Evolutionary conservation across 2,888 invertebrate genomes (phyloP).

Genomic region (Cataglyphis cursor): DNA sequence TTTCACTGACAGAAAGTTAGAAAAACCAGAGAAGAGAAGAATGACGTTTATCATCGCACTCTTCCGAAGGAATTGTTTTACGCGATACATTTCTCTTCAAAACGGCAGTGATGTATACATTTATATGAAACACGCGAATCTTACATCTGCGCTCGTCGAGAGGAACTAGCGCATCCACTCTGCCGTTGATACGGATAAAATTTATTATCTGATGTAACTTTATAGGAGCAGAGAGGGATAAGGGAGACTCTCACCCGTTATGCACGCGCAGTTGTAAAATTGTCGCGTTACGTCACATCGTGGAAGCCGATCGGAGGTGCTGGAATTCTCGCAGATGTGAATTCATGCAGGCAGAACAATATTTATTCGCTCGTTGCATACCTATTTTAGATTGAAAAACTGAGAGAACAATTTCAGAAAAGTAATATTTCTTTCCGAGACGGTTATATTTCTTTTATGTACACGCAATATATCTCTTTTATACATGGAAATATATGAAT

Average conservation of each 20-base stretch:
- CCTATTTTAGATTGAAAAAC: constrained; percentile 3
- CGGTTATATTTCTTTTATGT: background rate
- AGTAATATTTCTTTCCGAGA: background rate
- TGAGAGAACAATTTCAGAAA: background rate
- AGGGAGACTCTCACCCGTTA: background rate
- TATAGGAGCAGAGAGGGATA: background rate
- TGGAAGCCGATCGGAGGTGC: background rate
- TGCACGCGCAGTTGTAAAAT: constrained; percentile 22
- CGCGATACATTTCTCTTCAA: constrained; percentile 15
- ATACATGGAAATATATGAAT: background rate
- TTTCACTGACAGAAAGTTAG: background rate
- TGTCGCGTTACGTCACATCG: constrained; percentile 19
- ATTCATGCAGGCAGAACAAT: background rate
- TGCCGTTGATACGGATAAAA: constrained; percentile 23
- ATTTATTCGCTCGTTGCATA: constrained; percentile 7
- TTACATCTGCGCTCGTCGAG: constrained; percentile 15
- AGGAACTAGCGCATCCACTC: constrained; percentile 15
- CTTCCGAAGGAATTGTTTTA: constrained; percentile 19
- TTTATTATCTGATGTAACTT: constrained; percentile 30
- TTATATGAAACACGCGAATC: constrained; percentile 36
- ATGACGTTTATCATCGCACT: constrained; percentile 1
- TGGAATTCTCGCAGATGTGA: constrained; percentile 7
- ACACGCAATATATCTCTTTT: background rate
- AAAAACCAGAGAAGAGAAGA: background rate
- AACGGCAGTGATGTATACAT: constrained; percentile 24